Percentiles rank a stretch among this genome's conserved stretches.
Evolutionary conservation across 2,797 vertebrate genomes (phyloP).

Genomic region (Sebastes jordani): DNA sequence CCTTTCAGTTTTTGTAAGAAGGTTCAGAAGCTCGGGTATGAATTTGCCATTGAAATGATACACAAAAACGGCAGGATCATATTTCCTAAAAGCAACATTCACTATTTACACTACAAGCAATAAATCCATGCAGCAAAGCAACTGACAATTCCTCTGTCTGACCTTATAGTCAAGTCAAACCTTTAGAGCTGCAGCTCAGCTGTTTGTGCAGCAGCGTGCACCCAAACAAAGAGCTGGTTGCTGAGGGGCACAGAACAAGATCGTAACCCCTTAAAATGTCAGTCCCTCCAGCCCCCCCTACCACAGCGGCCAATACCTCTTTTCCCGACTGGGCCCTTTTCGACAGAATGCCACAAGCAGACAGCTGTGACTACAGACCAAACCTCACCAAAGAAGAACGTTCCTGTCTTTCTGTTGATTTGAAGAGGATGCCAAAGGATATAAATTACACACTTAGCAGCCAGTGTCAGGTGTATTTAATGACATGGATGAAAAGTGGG

Average conservation of each 20-base stretch:
- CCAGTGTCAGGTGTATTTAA: background rate
- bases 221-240: constrained; percentile 48
- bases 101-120: background rate
- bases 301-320: constrained; percentile 3
- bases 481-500: background rate
- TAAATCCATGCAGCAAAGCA: constrained; percentile 3
- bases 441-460: background rate
- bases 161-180: constrained; percentile 12
- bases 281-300: constrained; percentile 15
- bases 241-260: constrained; percentile 51
- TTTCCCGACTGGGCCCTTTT: constrained; percentile 1
- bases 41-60: background rate
- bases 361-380: constrained; percentile 30
- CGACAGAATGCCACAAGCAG: constrained; percentile 31
- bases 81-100: background rate
- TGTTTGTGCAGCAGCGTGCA: constrained; percentile 15
- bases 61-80: background rate
- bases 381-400: constrained; percentile 21
- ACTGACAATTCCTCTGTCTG: background rate
- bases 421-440: background rate
- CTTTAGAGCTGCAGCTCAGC: constrained; percentile 33
- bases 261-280: constrained; percentile 65
- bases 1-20: background rate
- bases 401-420: constrained; percentile 15
- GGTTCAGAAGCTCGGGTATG: background rate